Conservation (phyloP, 2,797 vertebrate genomes). For the Scleropages formosus region DNA sequence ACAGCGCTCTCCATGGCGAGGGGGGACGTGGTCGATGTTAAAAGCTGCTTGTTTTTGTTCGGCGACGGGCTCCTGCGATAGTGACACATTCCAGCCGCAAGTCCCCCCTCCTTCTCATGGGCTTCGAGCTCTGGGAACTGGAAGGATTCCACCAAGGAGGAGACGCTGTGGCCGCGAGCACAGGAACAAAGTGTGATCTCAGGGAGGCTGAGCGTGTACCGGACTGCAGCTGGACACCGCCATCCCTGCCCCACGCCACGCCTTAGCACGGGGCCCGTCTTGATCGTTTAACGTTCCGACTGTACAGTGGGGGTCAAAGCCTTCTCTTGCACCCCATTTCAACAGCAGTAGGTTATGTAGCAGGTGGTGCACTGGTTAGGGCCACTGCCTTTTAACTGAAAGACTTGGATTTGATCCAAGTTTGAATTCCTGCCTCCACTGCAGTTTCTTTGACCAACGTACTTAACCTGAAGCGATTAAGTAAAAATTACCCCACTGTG, state of each 20-base stretch:
- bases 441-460: no score
- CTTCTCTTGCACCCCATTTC: no score
- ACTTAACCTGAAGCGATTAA: no score
- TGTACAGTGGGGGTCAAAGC: no score
- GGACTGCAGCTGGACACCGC: background rate
- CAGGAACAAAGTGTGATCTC: background rate
- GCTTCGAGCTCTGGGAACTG: background rate
- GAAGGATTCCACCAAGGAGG: background rate
- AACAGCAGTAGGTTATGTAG: no score
- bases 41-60: constrained; percentile 16
- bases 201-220: no score
- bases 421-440: no score
- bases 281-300: background rate
- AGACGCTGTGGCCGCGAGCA: background rate
- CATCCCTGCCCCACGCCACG: background rate
- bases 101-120: constrained; percentile 4
- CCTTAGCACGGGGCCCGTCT: background rate
- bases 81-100: background rate
- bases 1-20: constrained; percentile 46
- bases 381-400: no score
- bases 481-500: no score
- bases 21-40: background rate
- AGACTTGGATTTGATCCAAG: no score
- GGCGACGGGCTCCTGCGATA: background rate
- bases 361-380: no score